These are phyloP conservation scores for Antitype chi DNA, from an alignment of 2,888 invertebrate species.

Conservation along the genomic window DNA sequence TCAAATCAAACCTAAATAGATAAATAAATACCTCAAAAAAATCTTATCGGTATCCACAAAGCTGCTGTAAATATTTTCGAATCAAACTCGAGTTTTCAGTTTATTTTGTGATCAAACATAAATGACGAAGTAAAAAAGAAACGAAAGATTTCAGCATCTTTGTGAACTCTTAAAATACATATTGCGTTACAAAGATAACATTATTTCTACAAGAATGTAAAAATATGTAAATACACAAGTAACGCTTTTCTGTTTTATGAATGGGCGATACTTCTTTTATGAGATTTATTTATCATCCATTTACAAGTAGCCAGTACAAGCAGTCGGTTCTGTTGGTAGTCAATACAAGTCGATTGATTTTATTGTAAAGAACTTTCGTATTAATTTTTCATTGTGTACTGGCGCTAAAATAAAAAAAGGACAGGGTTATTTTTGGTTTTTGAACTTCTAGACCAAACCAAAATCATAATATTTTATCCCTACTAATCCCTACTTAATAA, in stretches of 20 bases:
- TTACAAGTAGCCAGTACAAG: neutral
- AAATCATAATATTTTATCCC: too few relatives aligned
- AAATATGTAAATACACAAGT: neutral
- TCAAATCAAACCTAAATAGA: constrained; percentile 15
- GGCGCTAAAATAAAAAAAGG: neutral
- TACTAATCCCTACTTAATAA: too few relatives aligned
- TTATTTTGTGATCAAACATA: constrained; percentile 23
- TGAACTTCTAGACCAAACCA: neutral
- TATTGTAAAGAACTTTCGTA: neutral
- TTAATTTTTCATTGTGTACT: neutral
- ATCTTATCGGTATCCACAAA: constrained; percentile 24
- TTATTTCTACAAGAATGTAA: neutral
- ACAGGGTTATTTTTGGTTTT: neutral
- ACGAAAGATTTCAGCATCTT: constrained; percentile 21
- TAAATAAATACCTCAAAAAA: constrained; percentile 1
- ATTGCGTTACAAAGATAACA: constrained; percentile 26
- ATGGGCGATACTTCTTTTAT: too few relatives aligned
- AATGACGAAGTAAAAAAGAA: constrained; percentile 12
- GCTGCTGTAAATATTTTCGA: constrained; percentile 38
- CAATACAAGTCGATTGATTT: neutral
- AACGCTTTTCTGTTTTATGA: neutral
- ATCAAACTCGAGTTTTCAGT: constrained; percentile 17
- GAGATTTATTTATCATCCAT: neutral
- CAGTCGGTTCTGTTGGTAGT: neutral
- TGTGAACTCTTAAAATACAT: constrained; percentile 6